Base-by-base conservation (phyloP, 2,797 vertebrate genomes). In the Alfaro cultratus region DNA sequence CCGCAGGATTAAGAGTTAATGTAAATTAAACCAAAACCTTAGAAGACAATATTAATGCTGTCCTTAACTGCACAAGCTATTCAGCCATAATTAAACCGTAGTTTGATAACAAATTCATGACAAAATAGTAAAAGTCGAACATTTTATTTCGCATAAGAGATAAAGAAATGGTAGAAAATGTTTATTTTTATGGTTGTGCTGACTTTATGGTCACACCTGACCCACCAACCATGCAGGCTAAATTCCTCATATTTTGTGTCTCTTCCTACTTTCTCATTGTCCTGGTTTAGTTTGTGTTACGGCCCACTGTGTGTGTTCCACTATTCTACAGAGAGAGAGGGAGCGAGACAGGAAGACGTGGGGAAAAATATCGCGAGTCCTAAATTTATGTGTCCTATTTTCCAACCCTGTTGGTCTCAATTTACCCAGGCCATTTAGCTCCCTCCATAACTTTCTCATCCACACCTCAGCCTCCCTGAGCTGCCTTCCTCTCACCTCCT, bases 371-470 rank as follows among this genome's bases (percentile, higher is more conserved):
- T 81, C 1, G 39, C 81, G 83, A 93, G 92, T 78, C 85, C 89
- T 94, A 94, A 90, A 95, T 95, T 93, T 95, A 94, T 89, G 87
- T 94, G 95, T 94, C 93, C 95, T 93, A 94, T 93, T 95, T 95
- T 91, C 87, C 87, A 91, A 86, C 87, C 92, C 88, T 57, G 84
- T 90, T 90, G 92, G 89, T 95, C 93, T 95, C 87, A 89, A 93
- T 94, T 92, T 92, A 91, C 89, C 91, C 84, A 16, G 77, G 80
- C 89, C 89, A 87, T 94, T 95, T 92, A 81, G 93, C 88, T 91
- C 84, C 45, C 78, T 86, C 87, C 85, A 80, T 89, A 92, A 93
- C 90, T 92, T 93, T 89, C 36, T 79, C 77, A 60, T 83, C 83
- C 72, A 16, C 60, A 75, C 68, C 73, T 78, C 81, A 23, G 67